Base-by-base conservation (phyloP, 2,113 vertebrate genomes). In the Zosterops lateralis region DNA sequence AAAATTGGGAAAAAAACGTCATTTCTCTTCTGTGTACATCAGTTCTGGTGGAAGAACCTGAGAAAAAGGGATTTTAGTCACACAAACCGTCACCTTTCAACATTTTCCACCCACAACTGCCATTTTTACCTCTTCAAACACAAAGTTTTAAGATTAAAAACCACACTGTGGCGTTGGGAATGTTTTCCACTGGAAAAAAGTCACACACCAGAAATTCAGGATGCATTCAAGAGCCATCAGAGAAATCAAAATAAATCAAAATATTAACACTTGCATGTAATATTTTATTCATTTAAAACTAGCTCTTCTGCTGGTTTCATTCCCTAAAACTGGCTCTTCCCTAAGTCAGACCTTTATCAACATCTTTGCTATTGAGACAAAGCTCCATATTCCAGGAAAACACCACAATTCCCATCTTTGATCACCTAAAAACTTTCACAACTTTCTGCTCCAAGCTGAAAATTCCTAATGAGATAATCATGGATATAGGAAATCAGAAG, bases 91-190 rank as follows among this genome's bases (percentile, higher is more conserved):
- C 7, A 16, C 16, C 12, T 67, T 90, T 12, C 44, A 31, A 58
- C 0, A 1, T 18, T 26, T 86, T 60, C 67, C 10, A 3, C 5
- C 20, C 17, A 20, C 25, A 44, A 19, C 13, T 62, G 24, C 21
- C 7, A 2, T 11, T 44, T 89, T 89, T 32, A 47, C 28, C 17
- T 45, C 22, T 14, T 38, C 24, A 47, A 78, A 67, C 7, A 31
- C 10, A 1, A 78, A 53, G 28, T 26, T 90, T 64, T 18, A 45
- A 10, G 17, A 40, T 17, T 80, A 22, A 62, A 76, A 79, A 16
- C 3, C 64, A 14, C 0, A 0, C 7, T 42, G 13, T 3, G 16
- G 17, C 7, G 4, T 53, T 28, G 45, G 9, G 16, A 79, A 71
- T 1, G 1, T 16, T 71, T n/a, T 57, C 42, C n/a, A 13, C 26